Conservation (phyloP, 64 coral and sea anemone genomes). For the Stichodactyla mertensii region DNA sequence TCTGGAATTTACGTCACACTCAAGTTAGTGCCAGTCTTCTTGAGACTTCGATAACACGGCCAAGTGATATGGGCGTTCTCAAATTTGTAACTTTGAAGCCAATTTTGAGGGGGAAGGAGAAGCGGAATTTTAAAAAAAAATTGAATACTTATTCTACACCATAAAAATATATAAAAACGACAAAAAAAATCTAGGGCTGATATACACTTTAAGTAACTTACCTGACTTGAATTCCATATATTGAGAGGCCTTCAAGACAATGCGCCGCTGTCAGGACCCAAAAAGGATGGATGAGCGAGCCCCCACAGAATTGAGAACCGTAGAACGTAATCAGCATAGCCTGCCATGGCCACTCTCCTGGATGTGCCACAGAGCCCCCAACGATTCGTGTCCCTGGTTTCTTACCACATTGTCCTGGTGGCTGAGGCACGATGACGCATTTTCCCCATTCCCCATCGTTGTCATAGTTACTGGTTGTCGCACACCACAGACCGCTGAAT, state of each 20-base stretch:
- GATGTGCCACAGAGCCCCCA: conserved; percentile 4
- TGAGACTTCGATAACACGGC: no score
- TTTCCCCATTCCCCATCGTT: conserved; percentile 11
- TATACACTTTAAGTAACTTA: not conserved
- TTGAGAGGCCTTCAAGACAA: not conserved
- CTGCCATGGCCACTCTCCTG: conserved; percentile 25
- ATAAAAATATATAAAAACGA: no score
- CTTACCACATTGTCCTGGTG: not conserved
- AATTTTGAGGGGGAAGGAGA: no score
- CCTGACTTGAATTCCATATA: not conserved
- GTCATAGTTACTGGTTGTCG: conserved; percentile 11
- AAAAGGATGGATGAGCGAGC: not conserved
- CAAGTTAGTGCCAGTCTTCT: no score
- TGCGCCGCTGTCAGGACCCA: conserved; percentile 23
- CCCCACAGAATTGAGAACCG: conserved; percentile 26
- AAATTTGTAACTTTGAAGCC: no score
- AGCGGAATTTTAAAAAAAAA: no score
- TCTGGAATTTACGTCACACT: no score
- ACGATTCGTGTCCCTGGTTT: conserved; percentile 24
- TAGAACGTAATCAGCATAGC: not conserved
- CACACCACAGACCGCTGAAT: not conserved
- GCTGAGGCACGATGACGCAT: not conserved
- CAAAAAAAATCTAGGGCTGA: no score
- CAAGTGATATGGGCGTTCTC: no score
- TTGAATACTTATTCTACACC: no score